Conservation (phyloP, 1,140 invertebrate genomes). For the Drosophila nikananu region DNA sequence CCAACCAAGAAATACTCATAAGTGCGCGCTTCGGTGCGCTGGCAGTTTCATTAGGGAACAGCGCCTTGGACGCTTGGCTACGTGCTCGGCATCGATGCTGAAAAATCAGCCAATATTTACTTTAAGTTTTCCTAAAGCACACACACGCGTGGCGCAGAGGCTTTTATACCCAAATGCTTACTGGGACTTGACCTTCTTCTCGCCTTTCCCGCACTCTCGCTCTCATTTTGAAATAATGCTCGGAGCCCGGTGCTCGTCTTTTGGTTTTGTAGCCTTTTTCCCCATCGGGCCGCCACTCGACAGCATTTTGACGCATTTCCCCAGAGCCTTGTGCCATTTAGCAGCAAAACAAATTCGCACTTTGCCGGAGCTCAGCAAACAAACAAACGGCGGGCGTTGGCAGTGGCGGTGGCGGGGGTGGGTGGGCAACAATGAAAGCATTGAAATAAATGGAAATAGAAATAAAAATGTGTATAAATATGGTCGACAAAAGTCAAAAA, state of each 20-base stretch:
- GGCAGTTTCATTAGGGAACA: slow-evolving; percentile 63
- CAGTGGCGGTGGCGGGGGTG: neutral
- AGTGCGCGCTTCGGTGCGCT: slow-evolving; percentile 29
- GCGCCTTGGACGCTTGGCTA: slow-evolving; percentile 32
- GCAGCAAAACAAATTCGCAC: slow-evolving; percentile 80
- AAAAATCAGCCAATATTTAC: slow-evolving; percentile 74
- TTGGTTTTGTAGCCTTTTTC: slow-evolving; percentile 44
- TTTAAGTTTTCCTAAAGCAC: slow-evolving; percentile 52
- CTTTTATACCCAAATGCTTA: slow-evolving; percentile 36
- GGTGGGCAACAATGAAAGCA: slow-evolving; percentile 45
- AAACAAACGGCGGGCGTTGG: slow-evolving; percentile 7
- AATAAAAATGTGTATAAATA: slow-evolving; percentile 76
- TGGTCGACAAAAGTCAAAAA: slow-evolving; percentile 79
- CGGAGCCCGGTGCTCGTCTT: slow-evolving; percentile 26
- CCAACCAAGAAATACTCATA: slow-evolving; percentile 37
- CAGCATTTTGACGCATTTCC: slow-evolving; percentile 81
- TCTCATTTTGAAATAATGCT: slow-evolving; percentile 53
- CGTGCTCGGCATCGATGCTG: slow-evolving; percentile 64
- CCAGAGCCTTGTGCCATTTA: slow-evolving; percentile 82
- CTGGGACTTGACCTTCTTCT: slow-evolving; percentile 52
- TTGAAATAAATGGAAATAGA: slow-evolving; percentile 76
- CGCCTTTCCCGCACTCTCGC: slow-evolving; percentile 22
- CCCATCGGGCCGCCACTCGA: slow-evolving; percentile 66
- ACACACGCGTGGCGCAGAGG: neutral
- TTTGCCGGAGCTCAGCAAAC: slow-evolving; percentile 56